Evolutionary conservation across 2,888 invertebrate species (phyloP).

Genomic region (Dioctria rufipes): DNA sequence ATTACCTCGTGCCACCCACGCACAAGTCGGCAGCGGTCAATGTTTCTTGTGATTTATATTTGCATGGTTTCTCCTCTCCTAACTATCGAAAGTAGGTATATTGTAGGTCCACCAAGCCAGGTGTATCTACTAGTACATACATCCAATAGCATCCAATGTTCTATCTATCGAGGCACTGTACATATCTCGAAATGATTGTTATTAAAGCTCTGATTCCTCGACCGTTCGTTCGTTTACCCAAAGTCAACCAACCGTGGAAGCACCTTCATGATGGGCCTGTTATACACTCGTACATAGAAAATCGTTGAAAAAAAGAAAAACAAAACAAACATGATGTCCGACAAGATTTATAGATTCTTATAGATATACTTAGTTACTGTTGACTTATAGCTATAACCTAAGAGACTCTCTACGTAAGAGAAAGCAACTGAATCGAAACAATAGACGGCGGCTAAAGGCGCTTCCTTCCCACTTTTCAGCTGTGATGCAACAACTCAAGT

Average conservation of each 20-base stretch:
- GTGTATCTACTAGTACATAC: neutral
- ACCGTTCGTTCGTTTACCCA: neutral
- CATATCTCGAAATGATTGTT: slow-evolving; percentile 3
- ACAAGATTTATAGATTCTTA: too few species aligned
- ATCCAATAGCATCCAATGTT: neutral
- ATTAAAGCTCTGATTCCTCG: neutral
- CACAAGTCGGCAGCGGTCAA: slow-evolving; percentile 2
- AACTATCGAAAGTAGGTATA: neutral
- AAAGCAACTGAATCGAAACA: slow-evolving; percentile 28
- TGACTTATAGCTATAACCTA: too few species aligned
- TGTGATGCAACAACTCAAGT: slow-evolving; percentile 34
- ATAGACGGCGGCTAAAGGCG: slow-evolving; percentile 19
- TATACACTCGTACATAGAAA: neutral
- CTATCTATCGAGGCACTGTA: neutral
- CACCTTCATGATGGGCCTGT: slow-evolving; percentile 25
- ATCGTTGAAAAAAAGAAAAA: neutral
- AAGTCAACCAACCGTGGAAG: slow-evolving; percentile 18
- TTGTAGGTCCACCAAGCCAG: too few species aligned
- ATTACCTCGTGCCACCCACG: slow-evolving; percentile 33
- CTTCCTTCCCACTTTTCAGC: slow-evolving; percentile 23
- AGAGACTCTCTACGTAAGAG: neutral
- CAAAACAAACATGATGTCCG: too few species aligned
- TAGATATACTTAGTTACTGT: too few species aligned
- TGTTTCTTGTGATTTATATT: slow-evolving; percentile 9
- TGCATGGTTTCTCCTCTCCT: neutral